Percentiles rank a stretch among this genome's conserved stretches.
These are phyloP conservation scores for Hozukius guyotensis DNA, from an alignment of 2,797 vertebrate genomes.

Conservation along the genomic window DNA sequence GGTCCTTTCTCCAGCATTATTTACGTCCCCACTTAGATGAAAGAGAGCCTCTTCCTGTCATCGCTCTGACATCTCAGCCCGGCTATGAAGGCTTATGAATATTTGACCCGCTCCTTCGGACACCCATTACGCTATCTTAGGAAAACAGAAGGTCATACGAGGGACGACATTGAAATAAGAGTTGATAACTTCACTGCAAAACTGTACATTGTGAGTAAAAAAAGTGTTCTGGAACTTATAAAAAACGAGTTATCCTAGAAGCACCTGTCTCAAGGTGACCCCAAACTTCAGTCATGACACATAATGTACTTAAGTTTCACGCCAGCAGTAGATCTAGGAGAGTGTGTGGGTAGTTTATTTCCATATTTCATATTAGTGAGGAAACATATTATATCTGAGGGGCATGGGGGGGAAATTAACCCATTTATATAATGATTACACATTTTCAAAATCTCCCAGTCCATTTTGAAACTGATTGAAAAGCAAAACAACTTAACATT, in stretches of 20 bases:
- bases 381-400: background rate
- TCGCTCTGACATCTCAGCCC: slow-evolving; percentile 44
- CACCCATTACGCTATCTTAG: background rate
- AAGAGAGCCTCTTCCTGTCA: slow-evolving; percentile 8
- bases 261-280: slow-evolving; percentile 17
- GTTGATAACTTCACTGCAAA: background rate
- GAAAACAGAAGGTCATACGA: background rate
- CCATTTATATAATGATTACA: background rate
- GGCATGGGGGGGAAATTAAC: background rate
- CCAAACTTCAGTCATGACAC: background rate
- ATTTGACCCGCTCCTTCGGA: slow-evolving; percentile 40
- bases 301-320: slow-evolving; percentile 18
- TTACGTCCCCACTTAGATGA: slow-evolving; percentile 29
- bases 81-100: slow-evolving; percentile 37
- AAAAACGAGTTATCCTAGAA: background rate
- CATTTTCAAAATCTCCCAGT: background rate
- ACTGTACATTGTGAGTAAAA: background rate
- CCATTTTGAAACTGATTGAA: background rate
- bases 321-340: background rate
- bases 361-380: background rate
- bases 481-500: background rate
- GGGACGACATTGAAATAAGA: background rate
- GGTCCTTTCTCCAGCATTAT: slow-evolving; percentile 16
- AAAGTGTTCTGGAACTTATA: background rate
- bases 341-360: slow-evolving; percentile 6